A percentile compares a stretch with the other conserved stretches of the same genome.
These are phyloP conservation scores for Penaeus chinensis DNA, from an alignment of 1,140 invertebrate species.

Conservation along the genomic window DNA sequence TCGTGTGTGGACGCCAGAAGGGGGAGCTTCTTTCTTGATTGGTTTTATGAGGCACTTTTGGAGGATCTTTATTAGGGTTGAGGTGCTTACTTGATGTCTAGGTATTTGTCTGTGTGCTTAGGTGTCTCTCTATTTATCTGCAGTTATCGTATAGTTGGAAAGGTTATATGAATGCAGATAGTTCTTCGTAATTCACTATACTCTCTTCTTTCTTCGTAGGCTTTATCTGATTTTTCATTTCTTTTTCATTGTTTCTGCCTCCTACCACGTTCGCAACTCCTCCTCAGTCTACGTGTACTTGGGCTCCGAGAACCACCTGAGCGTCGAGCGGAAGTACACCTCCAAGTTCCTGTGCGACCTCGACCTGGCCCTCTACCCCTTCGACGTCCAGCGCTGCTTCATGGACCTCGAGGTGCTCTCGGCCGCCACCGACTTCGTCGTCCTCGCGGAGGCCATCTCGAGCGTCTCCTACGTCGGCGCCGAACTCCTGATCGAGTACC, in stretches of 20 bases:
- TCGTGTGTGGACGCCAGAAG: too few relatives aligned
- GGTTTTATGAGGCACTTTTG: too few relatives aligned
- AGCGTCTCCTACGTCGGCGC: slow-evolving; percentile 33
- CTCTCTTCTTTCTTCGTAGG: too few relatives aligned
- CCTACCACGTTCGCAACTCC: neutral
- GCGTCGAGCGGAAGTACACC: slow-evolving; percentile 50
- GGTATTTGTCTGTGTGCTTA: too few relatives aligned
- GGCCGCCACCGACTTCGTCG: slow-evolving; percentile 50
- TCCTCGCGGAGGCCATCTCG: slow-evolving; percentile 7
- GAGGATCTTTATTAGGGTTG: too few relatives aligned
- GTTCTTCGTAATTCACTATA: too few relatives aligned
- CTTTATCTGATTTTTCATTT: neutral
- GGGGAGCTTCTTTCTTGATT: neutral
- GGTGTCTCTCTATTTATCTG: too few relatives aligned
- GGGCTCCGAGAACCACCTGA: slow-evolving; percentile 44
- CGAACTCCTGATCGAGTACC: slow-evolving; percentile 47
- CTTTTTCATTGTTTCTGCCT: neutral
- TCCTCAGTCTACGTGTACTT: slow-evolving; percentile 41
- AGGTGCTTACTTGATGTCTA: too few relatives aligned
- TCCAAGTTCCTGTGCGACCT: slow-evolving; percentile 49
- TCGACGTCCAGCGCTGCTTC: slow-evolving; percentile 46
- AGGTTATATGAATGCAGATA: too few relatives aligned
- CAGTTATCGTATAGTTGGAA: too few relatives aligned
- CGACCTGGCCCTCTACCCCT: slow-evolving; percentile 49
- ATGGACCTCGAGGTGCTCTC: slow-evolving; percentile 47